Conservation (phyloP, 2,113 vertebrate genomes). For the Hyaena hyaena region DNA sequence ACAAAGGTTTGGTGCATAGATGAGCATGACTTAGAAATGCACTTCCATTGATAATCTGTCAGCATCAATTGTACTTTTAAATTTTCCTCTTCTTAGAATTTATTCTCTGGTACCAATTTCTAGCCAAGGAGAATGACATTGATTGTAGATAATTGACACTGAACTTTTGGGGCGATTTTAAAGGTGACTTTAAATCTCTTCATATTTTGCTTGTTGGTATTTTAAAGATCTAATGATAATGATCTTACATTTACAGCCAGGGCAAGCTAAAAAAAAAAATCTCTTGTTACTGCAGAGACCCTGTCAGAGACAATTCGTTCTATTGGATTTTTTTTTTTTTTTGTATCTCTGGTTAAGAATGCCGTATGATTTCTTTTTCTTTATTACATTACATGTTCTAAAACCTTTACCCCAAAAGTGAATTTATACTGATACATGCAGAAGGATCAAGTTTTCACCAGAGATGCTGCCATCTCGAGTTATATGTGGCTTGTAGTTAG, state of each 20-base stretch:
- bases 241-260: conserved; percentile 70
- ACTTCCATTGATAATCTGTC: conserved; percentile 78
- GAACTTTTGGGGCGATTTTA: conserved; percentile 82
- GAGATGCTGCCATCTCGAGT: background rate
- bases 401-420: conserved; percentile 57
- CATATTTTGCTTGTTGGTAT: conserved; percentile 80
- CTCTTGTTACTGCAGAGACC: conserved; percentile 51
- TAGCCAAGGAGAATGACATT: conserved; percentile 76
- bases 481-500: conserved; percentile 42
- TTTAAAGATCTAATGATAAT: conserved; percentile 79
- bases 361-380: conserved; percentile 38
- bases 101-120: conserved; percentile 77
- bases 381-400: conserved; percentile 58
- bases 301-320: conserved; percentile 70
- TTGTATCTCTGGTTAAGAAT: conserved; percentile 52
- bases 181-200: conserved; percentile 80
- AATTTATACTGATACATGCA: conserved; percentile 33
- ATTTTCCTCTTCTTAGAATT: conserved; percentile 72
- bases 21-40: conserved; percentile 51
- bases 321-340: background rate
- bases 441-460: conserved; percentile 17
- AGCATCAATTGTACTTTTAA: conserved; percentile 77
- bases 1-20: conserved; percentile 31
- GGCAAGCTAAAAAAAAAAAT: conserved; percentile 40
- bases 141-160: conserved; percentile 81